A percentile compares a stretch with the other conserved stretches of the same genome.
Evolutionary conservation across 2,888 invertebrate species (phyloP).

Genomic region (Tenodera sinensis): DNA sequence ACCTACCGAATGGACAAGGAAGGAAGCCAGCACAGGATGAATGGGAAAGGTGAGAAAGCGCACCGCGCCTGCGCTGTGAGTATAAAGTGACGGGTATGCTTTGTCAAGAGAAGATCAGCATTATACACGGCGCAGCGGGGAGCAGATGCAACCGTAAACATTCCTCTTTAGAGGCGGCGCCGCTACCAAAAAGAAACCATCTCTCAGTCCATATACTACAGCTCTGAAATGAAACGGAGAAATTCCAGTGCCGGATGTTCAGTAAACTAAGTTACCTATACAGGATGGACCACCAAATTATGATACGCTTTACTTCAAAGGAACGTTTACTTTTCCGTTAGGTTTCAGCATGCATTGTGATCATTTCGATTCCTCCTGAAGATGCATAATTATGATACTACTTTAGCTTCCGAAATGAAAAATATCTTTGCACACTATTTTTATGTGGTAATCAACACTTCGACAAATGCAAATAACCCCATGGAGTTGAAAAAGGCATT

Average conservation of each 20-base stretch:
- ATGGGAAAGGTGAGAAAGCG: neutral
- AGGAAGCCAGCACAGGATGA: neutral
- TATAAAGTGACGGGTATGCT: neutral
- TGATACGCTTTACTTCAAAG: too few relatives aligned
- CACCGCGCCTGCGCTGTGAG: neutral
- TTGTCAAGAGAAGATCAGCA: neutral
- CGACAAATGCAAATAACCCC: too few relatives aligned
- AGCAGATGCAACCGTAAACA: neutral
- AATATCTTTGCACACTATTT: too few relatives aligned
- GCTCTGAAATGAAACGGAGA: neutral
- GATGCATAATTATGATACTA: too few relatives aligned
- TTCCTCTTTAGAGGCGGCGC: neutral
- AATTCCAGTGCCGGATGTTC: neutral
- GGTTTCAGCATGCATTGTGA: too few relatives aligned
- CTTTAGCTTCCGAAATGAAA: too few relatives aligned
- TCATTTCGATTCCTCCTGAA: too few relatives aligned
- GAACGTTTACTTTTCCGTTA: too few relatives aligned
- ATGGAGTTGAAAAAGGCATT: too few relatives aligned
- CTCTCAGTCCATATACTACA: neutral
- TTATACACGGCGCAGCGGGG: neutral
- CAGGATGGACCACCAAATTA: too few relatives aligned
- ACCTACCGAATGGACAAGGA: neutral
- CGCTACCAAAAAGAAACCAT: neutral
- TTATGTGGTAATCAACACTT: too few relatives aligned
- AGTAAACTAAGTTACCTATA: neutral